Evolutionary conservation across 2,113 vertebrate species (phyloP).

Genomic region (Onychorhynchus coronatus): DNA sequence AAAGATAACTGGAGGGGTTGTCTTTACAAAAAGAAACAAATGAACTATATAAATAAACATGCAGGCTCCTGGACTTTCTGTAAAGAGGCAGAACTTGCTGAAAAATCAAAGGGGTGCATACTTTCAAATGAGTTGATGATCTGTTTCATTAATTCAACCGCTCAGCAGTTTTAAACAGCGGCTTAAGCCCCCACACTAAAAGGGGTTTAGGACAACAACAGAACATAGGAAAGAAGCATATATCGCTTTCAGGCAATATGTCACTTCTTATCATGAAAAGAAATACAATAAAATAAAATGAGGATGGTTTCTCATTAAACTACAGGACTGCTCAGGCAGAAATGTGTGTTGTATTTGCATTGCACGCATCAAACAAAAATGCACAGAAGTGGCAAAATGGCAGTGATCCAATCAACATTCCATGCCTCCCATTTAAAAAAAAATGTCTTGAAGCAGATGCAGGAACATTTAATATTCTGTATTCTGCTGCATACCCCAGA

Average conservation of each 20-base stretch:
- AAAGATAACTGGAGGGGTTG: background rate
- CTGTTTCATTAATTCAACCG: background rate
- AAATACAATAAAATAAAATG: background rate
- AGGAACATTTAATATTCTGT: background rate
- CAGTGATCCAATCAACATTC: background rate
- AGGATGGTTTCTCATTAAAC: background rate
- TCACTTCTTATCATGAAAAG: background rate
- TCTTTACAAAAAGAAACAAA: background rate
- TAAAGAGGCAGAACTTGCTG: background rate
- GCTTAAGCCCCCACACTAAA: background rate
- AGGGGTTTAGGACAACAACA: background rate
- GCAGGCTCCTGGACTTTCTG: background rate
- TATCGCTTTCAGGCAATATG: background rate
- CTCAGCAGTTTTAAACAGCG: background rate
- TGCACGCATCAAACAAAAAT: background rate
- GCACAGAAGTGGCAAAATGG: background rate
- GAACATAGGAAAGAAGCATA: background rate
- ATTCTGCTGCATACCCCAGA: background rate
- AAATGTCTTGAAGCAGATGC: background rate
- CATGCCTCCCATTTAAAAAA: background rate
- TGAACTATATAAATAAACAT: background rate
- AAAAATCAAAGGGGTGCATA: background rate
- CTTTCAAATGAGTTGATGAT: background rate
- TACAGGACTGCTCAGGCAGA: background rate
- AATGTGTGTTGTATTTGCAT: fast-evolving